A percentile compares a stretch with the other conserved stretches of the same genome.
Conservation (phyloP, 2,888 invertebrate species). For the Dolichomitus sp. region DNA sequence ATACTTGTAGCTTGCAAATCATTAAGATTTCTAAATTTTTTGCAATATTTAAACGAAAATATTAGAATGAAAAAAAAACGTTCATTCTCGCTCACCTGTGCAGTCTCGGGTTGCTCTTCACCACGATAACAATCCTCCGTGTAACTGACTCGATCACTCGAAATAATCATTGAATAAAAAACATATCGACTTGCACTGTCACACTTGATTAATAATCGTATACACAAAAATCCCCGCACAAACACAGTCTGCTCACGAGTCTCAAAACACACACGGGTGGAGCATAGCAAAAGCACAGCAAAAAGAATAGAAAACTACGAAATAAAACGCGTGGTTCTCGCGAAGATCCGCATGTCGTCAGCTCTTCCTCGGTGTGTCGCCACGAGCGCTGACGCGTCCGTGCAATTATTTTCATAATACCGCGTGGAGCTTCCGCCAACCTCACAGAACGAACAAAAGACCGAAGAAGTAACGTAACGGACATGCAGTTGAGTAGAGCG, state of each 20-base stretch:
- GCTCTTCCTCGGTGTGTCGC: not conserved
- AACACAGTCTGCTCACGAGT: not conserved
- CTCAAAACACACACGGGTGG: not conserved
- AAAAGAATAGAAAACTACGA: not conserved
- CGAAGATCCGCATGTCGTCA: not conserved
- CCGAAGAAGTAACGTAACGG: slow-evolving; percentile 3
- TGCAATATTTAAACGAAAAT: no score
- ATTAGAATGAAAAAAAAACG: not conserved
- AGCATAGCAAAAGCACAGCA: not conserved
- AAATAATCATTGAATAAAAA: not conserved
- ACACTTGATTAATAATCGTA: not conserved
- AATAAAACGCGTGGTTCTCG: not conserved
- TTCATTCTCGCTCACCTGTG: slow-evolving; percentile 8
- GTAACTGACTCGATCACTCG: slow-evolving; percentile 5
- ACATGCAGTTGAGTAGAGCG: not conserved
- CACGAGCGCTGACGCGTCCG: slow-evolving; percentile 2
- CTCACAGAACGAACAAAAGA: not conserved
- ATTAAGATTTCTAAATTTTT: no score
- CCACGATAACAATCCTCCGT: slow-evolving; percentile 2
- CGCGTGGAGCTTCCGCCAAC: not conserved
- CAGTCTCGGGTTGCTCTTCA: not conserved
- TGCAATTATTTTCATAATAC: slow-evolving; percentile 17
- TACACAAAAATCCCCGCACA: not conserved
- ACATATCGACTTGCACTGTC: not conserved
- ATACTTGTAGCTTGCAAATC: no score